phyloP scores from a whole-genome alignment of 2,888 invertebrate species.

The Tachystola acroxantha region DNA sequence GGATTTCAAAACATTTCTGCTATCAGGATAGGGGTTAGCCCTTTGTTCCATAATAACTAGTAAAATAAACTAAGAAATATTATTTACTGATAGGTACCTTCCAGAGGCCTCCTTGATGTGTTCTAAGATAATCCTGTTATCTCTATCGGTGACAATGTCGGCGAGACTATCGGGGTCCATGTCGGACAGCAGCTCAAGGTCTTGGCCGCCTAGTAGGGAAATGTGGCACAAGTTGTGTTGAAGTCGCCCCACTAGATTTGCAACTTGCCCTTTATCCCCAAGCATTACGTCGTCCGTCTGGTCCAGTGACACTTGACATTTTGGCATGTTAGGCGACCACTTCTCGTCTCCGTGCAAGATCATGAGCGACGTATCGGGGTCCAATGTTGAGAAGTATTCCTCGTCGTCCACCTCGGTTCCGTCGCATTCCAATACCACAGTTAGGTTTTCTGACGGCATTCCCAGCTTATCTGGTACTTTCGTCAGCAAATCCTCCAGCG shows the following conservation, averaged over 20 bases:
- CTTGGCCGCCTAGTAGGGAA: conserved; percentile 89
- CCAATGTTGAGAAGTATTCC: conserved; percentile 94
- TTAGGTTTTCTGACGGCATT: conserved; percentile 81
- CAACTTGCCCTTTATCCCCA: conserved; percentile 79
- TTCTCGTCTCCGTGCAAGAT: conserved; percentile 86
- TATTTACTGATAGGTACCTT: no score
- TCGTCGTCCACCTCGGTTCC: conserved; percentile 98
- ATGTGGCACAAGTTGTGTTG: conserved; percentile 91
- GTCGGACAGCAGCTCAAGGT: conserved; percentile 89
- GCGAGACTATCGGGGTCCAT: conserved; percentile 94
- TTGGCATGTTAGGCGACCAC: conserved; percentile 83
- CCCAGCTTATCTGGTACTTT: conserved; percentile 87
- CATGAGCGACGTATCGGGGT: conserved; percentile 92
- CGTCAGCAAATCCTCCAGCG: conserved; percentile 86
- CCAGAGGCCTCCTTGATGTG: conserved; percentile 91
- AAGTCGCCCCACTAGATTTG: conserved; percentile 86
- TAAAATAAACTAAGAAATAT: no score
- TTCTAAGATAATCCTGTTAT: conserved; percentile 86
- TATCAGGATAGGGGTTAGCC: no score
- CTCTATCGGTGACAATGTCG: conserved; percentile 86
- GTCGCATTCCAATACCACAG: conserved; percentile 93
- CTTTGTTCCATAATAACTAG: background rate
- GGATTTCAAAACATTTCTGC: no score
- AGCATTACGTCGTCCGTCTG: conserved; percentile 76
- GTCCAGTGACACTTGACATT: conserved; percentile 80